A percentile compares a stretch with the other conserved stretches of the same genome.
Evolutionary conservation across 2,113 vertebrate genomes (phyloP).

Genomic region (Thryonomys swinderianus): DNA sequence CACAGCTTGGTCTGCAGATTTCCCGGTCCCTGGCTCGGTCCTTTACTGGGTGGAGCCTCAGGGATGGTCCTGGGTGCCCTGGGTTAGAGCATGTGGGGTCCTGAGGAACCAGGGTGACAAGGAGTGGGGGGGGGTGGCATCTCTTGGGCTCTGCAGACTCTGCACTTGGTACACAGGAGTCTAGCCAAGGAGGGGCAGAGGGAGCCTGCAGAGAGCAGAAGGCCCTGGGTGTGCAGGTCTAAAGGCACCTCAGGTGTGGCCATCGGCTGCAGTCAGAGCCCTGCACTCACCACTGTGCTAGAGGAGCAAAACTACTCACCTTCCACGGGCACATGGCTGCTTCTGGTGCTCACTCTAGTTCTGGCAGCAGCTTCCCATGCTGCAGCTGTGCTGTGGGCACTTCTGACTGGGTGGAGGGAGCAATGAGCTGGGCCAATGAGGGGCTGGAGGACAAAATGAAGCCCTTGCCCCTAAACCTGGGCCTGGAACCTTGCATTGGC

Average conservation of each 20-base stretch:
- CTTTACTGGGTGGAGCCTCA: not conserved
- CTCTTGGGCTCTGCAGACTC: not conserved
- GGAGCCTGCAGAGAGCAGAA: not conserved
- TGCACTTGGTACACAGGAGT: not conserved
- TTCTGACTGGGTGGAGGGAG: not conserved
- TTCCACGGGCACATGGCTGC: not conserved
- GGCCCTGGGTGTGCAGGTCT: not conserved
- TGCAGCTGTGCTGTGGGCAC: too few species aligned
- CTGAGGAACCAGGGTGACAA: not conserved
- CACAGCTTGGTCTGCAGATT: rapidly evolving
- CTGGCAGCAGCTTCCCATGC: not conserved
- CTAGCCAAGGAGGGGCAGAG: not conserved
- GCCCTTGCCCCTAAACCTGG: not conserved
- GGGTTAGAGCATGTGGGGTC: not conserved
- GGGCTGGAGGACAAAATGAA: not conserved
- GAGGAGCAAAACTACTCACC: not conserved
- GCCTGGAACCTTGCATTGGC: not conserved
- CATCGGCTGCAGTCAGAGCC: not conserved
- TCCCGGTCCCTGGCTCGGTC: not conserved
- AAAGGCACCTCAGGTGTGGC: not conserved
- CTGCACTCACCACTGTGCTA: not conserved
- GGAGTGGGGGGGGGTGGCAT: not conserved
- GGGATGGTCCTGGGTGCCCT: rapidly evolving
- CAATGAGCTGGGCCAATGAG: not conserved
- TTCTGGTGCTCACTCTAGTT: not conserved